Conservation (phyloP, 2,888 invertebrate species). For the Chalcis sispes region DNA sequence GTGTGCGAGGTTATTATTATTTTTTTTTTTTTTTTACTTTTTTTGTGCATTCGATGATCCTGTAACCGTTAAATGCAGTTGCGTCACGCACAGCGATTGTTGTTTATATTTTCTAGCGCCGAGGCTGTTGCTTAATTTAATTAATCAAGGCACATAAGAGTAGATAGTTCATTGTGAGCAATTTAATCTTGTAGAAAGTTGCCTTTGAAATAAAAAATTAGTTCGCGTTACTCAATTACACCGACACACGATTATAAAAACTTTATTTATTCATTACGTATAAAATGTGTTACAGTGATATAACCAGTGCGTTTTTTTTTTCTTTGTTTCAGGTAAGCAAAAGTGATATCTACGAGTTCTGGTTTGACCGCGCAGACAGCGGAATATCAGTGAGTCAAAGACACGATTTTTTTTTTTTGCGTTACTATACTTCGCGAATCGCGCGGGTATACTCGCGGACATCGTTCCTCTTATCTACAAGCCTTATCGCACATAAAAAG, state of each 20-base stretch:
- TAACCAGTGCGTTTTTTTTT: constrained; percentile 26
- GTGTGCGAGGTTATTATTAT: constrained; percentile 48
- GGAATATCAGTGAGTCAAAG: constrained; percentile 43
- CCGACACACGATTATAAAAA: not conserved
- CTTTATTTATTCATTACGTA: not conserved
- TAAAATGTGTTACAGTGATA: not conserved
- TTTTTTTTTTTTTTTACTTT: not conserved
- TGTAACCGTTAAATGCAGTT: no score
- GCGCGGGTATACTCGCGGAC: not conserved
- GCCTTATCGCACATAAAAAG: not conserved
- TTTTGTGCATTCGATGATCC: no score
- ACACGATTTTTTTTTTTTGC: constrained; percentile 13
- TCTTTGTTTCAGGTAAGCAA: constrained; percentile 53
- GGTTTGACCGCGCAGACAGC: not conserved
- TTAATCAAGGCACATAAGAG: no score
- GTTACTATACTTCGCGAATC: not conserved
- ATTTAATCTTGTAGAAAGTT: not conserved
- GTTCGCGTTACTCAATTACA: not conserved
- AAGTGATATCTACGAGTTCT: not conserved
- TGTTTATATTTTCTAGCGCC: no score
- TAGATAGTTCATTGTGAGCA: no score
- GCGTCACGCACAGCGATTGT: no score
- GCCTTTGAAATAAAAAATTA: not conserved
- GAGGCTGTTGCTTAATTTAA: no score
- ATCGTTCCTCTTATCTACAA: not conserved